Base-by-base conservation (phyloP, 2,797 vertebrate genomes). In the Netta rufina region DNA sequence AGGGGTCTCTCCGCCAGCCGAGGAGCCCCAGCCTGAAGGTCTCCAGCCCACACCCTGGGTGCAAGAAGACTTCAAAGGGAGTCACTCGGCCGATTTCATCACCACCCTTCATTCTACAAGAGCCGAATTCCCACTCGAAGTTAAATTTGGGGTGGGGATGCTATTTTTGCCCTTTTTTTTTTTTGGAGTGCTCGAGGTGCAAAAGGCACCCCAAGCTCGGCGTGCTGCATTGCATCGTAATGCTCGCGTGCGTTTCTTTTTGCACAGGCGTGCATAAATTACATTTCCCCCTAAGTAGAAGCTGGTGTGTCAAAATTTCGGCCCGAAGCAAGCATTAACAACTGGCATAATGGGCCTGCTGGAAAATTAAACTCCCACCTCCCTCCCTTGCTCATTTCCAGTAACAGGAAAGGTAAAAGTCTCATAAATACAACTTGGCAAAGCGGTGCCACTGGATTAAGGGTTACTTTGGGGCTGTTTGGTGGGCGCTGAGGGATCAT, bases 361-460 rank as follows among this genome's bases (percentile, higher is more conserved):
- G 71, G 61, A 45, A 80, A 89, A 61, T 4, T 4, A 74, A 45
- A 16, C 32, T 53, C 7, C 33, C 11, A 11, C 33, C 32, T 28
- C 32, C 64, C 41, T 54, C 49, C 62, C 18, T 45, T 10, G 5
- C 62, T 56, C 4, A 0, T 73, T 47, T 92, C 76, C 18, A 72
- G 6, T 32, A 30, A 13, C 11, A 20, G 38, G 6, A 65, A 60
- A 67, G 38, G 30, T 39, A 9, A 62, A 80, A 77, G 5, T 62
- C 24, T 73, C 2, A 1, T 45, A 14, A 69, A 28, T 49, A 11
- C 1, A 8, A 30, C 16, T 56, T 47, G 17, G 38, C 60, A 54
- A 20, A 20, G 18, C 53, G 11, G 33, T 10, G n/a, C 67, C 53
- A 3, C 12, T 0, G 0, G 54, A 11, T 27, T 4, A 0, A 25